Evolutionary conservation across 2,888 invertebrate genomes (phyloP), one percentile per base, ranked within the genome.

Genomic region (Torymus aiolomorphi): DNA sequence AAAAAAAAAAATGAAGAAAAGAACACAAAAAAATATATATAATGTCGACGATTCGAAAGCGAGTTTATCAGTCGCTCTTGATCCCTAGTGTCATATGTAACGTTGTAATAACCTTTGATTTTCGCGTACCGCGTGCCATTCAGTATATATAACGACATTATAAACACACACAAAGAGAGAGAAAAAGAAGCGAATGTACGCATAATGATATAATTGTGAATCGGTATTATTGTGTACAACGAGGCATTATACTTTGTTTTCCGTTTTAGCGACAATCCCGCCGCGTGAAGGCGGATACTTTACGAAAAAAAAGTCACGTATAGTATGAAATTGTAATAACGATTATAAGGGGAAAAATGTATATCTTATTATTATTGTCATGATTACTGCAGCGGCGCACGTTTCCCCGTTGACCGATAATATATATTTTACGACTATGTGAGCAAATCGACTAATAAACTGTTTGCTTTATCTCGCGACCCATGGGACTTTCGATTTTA

Each of bases 401-500:
- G 69, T 63, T 69, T 78, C 54, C 57, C 51, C 63, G 69, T 74
- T 74, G 51, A 69, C 70, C 42, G 59, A 79, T 76, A 66, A 80
- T 72, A 73, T 73, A 80, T 70, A 77, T 73, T 80, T 73, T 73
- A 77, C 59, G 77, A 73, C 54, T 69, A 85, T 86, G 86, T 82
- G 84, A 83, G 85, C 83, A 84, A 85, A 85, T 83, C 83, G 84
- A 87, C 82, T 84, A 88, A 88, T 88, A 88, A 88, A 88, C 83
- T 84, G 83, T 87, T 88, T 86, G 86, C 85, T 88, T 88, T 85
- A 85, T 84, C 79, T 81, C 59, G 75, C 61, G 63, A 76, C 51
- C 54, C 62, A 49, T 11, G 42, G 54, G 52, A 18, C 18, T 66
- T 42, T 73, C 65, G 18, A 13, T 61, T 76, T 67, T 59, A 61